Percentiles rank a stretch among this genome's conserved stretches.
phyloP scores from a whole-genome alignment of 2,888 invertebrate species.

The Lasioglossum vierecki region DNA sequence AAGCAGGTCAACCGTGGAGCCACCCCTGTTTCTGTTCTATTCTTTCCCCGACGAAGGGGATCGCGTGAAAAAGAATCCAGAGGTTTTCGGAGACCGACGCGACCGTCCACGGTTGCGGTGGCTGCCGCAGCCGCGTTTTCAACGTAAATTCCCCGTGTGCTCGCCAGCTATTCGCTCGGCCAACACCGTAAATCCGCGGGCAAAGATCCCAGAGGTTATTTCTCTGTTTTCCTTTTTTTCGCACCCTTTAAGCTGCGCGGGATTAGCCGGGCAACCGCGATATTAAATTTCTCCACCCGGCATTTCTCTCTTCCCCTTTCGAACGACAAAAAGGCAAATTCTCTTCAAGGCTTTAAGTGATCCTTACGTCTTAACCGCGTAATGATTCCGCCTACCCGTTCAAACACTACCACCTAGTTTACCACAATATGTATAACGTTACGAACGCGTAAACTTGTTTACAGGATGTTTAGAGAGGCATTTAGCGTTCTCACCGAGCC shows the following conservation, averaged over 20 bases:
- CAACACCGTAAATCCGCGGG: not conserved
- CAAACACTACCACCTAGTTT: no score
- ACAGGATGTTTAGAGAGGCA: no score
- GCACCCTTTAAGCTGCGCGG: conserved; percentile 4
- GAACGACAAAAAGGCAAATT: not conserved
- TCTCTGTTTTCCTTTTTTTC: not conserved
- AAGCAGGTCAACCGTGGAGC: conserved; percentile 8
- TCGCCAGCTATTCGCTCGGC: conserved; percentile 13
- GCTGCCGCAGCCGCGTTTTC: not conserved
- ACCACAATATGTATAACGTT: no score
- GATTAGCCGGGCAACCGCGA: not conserved
- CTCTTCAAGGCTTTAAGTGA: not conserved
- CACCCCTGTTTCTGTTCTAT: not conserved
- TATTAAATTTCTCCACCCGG: conserved; percentile 29
- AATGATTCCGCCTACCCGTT: no score
- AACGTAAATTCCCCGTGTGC: not conserved
- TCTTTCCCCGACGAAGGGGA: not conserved
- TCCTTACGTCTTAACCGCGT: not conserved
- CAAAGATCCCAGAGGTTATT: conserved; percentile 12
- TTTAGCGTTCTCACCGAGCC: no score
- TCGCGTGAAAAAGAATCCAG: not conserved
- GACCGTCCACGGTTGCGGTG: not conserved
- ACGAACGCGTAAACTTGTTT: no score
- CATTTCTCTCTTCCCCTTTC: not conserved
- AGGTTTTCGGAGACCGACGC: not conserved